Evolutionary conservation across 1,140 invertebrate species (phyloP), one percentile per base, ranked within the genome.

Genomic region (Lanistes nyassanus): DNA sequence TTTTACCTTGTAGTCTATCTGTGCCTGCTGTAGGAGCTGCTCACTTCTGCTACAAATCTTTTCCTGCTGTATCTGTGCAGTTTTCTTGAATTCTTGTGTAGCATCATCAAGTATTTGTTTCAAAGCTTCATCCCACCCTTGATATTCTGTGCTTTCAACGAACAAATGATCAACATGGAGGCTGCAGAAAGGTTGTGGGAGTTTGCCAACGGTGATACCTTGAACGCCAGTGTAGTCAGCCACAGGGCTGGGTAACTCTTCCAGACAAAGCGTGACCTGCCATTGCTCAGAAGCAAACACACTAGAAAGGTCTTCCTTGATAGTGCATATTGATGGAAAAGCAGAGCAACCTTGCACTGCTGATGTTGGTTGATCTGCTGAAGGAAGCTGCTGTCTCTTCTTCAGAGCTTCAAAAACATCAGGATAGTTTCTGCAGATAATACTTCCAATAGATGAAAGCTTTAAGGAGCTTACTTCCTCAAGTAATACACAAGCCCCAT

Each of bases 201-300:
- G 55, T 55, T 34, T 34, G n/a, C n/a, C 11, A 36, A 0, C 31
- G 29, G 72, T 53, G 26, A 51, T n/a, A 36, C 51, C 34, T 19
- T 23, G 19, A 53, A 4, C 26, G 16, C 31, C 47, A 21, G 13
- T 2, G 21, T 19, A 23, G 47, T 56, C 16, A 29, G 55, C n/a
- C 55, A 39, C 56, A 5, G 56, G 23, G 56, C 29, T 31, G 56
- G 56, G 56, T 23, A 72, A 36, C 9, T 66, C 73, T 37, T 75
- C 73, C 9, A 75, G 64, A 36, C 73, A 75, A 7, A 75, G 65
- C 34, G 53, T 75, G n/a, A 75, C 11, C 34, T 58, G 31, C 64
- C 64, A 67, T 23, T 68, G 42, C 16, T 67, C 31, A 9, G 51
- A 34, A 0, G 39, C 11, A 37, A 75, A 68, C 23, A 75, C 47